Evolutionary conservation across 2,113 vertebrate species (phyloP).

Genomic region (Neoarius graeffei): DNA sequence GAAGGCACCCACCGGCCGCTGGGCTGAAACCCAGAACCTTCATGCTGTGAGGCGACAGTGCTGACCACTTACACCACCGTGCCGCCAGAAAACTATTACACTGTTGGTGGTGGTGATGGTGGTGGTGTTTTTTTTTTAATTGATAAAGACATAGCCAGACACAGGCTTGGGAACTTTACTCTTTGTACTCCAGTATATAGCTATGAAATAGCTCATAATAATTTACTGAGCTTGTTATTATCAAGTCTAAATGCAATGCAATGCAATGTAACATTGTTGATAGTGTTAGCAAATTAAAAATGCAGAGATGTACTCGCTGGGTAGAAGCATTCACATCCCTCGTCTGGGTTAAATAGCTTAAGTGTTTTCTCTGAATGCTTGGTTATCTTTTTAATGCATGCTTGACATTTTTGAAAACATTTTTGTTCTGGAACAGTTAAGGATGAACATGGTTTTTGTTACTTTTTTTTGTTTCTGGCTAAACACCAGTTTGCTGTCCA

Average conservation of each 20-base stretch:
- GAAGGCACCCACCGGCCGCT: too few species aligned
- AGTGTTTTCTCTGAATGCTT: not conserved
- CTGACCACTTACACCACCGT: too few species aligned
- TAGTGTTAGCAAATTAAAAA: not conserved
- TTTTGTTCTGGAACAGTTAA: not conserved
- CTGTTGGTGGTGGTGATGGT: too few species aligned
- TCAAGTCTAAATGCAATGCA: not conserved
- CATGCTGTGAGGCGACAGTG: too few species aligned
- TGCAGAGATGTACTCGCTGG: not conserved
- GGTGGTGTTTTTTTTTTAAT: not conserved
- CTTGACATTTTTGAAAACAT: not conserved
- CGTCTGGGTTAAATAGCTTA: not conserved
- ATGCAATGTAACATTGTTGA: not conserved
- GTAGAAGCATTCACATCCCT: not conserved
- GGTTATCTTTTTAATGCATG: not conserved
- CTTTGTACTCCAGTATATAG: not conserved
- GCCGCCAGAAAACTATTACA: too few species aligned
- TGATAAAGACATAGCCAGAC: not conserved
- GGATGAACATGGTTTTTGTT: not conserved
- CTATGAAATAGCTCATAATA: not conserved
- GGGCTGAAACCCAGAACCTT: too few species aligned
- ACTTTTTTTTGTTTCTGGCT: not conserved
- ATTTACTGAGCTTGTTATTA: not conserved
- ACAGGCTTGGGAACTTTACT: not conserved
- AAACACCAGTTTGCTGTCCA: not conserved